phyloP scores from a whole-genome alignment of 1,140 invertebrate species.

The Cotesia chilonis region DNA sequence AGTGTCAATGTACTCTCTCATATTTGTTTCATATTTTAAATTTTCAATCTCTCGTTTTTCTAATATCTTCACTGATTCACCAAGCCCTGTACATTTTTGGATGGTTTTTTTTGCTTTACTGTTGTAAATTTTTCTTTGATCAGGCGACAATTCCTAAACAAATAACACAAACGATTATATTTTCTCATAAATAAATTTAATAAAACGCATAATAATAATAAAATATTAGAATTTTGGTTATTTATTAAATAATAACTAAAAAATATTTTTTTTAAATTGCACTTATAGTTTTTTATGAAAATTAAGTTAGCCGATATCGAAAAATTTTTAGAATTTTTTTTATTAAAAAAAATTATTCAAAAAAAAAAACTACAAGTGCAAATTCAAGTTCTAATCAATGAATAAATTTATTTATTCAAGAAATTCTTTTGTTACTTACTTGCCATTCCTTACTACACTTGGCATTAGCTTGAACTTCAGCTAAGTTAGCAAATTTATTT shows the following conservation, averaged over 20 bases:
- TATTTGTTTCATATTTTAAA: constrained; percentile 22
- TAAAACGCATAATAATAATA: too few relatives aligned
- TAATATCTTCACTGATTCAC: constrained; percentile 12
- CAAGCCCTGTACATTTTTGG: not conserved
- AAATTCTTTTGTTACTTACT: constrained; percentile 16
- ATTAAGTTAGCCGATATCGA: too few relatives aligned
- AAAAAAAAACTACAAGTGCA: too few relatives aligned
- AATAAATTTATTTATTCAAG: not conserved
- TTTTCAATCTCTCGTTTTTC: not conserved
- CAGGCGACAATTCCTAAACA: constrained; percentile 9
- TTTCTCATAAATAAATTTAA: not conserved
- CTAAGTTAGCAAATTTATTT: constrained; percentile 50
- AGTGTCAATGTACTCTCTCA: constrained; percentile 23
- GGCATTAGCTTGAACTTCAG: constrained; percentile 52
- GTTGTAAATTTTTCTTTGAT: constrained; percentile 20
- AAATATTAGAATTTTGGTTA: too few relatives aligned
- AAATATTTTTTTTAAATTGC: too few relatives aligned
- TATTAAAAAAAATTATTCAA: too few relatives aligned
- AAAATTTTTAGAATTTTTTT: too few relatives aligned
- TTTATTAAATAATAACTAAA: too few relatives aligned
- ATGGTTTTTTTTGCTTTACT: constrained; percentile 18
- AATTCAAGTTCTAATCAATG: too few relatives aligned
- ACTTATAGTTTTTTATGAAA: too few relatives aligned
- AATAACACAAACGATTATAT: not conserved
- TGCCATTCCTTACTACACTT: constrained; percentile 40